phyloP scores from a whole-genome alignment of 2,797 vertebrate species.

The Megalops cyprinoides region DNA sequence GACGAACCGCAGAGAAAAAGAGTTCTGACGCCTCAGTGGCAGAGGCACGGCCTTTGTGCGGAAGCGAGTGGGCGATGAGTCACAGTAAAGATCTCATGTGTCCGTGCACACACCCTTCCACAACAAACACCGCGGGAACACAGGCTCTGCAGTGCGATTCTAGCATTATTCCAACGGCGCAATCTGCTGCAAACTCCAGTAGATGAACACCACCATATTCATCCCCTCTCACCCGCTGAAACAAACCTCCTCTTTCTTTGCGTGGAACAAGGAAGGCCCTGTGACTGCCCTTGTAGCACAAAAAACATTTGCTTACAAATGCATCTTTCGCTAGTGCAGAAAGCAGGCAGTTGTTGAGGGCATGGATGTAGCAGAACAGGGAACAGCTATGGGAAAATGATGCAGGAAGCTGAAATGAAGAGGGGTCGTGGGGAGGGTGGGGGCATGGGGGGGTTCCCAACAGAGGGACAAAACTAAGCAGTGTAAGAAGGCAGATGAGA shows the following conservation, averaged over 20 bases:
- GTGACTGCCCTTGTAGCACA: not conserved
- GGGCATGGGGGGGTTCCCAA: not conserved
- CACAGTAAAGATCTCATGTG: not conserved
- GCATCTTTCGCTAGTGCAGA: not conserved
- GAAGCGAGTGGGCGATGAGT: too few species aligned
- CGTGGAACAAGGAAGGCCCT: not conserved
- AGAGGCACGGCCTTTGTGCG: too few species aligned
- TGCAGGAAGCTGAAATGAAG: not conserved
- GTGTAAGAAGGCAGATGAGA: not conserved
- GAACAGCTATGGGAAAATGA: not conserved
- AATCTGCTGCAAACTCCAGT: not conserved
- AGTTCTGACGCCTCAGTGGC: too few species aligned
- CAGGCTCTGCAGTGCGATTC: not conserved
- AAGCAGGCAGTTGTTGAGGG: not conserved
- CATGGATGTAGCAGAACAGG: not conserved
- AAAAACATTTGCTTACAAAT: not conserved
- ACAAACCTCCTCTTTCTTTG: conserved; percentile 11
- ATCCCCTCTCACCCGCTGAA: not conserved
- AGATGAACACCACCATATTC: not conserved
- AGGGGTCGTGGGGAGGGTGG: not conserved
- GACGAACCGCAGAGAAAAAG: too few species aligned
- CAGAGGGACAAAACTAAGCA: not conserved
- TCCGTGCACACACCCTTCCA: not conserved
- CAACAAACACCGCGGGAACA: not conserved
- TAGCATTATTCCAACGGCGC: not conserved